Percentiles rank a stretch among this genome's conserved stretches.
Conservation (phyloP, 2,888 invertebrate genomes). For the Phlogophora meticulosa region DNA sequence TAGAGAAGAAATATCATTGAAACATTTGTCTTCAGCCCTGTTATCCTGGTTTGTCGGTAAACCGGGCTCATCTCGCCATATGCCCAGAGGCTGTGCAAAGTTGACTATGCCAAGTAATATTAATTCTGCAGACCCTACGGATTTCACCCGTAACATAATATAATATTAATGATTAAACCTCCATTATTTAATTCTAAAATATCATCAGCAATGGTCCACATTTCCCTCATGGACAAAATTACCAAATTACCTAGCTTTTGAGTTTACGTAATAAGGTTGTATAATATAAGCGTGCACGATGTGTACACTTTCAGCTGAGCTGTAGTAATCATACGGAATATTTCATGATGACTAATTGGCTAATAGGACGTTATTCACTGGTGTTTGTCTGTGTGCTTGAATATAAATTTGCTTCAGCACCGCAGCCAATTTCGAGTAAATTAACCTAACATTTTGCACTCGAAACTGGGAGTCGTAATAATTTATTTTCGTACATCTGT, state of each 20-base stretch:
- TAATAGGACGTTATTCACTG: constrained; percentile 51
- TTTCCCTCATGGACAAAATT: constrained; percentile 19
- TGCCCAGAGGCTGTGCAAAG: constrained; percentile 1
- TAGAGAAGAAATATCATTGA: not conserved
- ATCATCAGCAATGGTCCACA: constrained; percentile 13
- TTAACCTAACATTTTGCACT: constrained; percentile 40
- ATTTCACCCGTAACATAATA: not conserved
- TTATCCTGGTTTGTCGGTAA: not conserved
- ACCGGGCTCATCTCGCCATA: not conserved
- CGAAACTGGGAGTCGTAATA: constrained; percentile 46
- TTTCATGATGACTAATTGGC: constrained; percentile 62
- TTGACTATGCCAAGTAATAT: not conserved
- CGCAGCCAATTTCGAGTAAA: constrained; percentile 42
- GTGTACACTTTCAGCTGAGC: constrained; percentile 33
- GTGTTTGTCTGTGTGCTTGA: constrained; percentile 46
- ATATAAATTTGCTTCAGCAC: constrained; percentile 52
- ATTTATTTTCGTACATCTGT: constrained; percentile 46
- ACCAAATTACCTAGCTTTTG: constrained; percentile 39
- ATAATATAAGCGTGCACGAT: constrained; percentile 21
- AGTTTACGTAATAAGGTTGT: constrained; percentile 26
- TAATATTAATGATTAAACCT: constrained; percentile 18
- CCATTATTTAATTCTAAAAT: constrained; percentile 18
- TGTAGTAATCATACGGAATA: constrained; percentile 59
- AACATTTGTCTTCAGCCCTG: not conserved
- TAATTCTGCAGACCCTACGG: not conserved